These are phyloP conservation scores for Trichonephila inaurata DNA, from an alignment of 1,140 invertebrate genomes.

Conservation along the genomic window DNA sequence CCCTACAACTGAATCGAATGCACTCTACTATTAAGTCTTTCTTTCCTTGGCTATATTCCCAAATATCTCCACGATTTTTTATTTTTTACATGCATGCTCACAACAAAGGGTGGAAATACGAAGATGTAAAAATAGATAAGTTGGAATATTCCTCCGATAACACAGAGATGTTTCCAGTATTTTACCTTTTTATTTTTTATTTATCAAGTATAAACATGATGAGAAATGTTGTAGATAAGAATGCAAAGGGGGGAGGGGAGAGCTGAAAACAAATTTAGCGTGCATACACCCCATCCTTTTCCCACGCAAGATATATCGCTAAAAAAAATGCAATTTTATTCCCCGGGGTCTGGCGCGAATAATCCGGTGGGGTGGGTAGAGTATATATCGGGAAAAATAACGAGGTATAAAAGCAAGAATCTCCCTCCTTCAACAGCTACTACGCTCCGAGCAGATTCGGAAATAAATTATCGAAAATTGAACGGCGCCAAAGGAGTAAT, in stretches of 20 bases:
- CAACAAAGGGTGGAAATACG: not conserved
- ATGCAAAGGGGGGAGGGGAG: not conserved
- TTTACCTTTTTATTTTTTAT: not conserved
- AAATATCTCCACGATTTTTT: not conserved
- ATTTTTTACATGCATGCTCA: not conserved
- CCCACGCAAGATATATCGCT: not conserved
- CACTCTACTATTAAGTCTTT: slow-evolving; percentile 10
- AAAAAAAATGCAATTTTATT: not conserved
- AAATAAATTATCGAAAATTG: slow-evolving; percentile 18
- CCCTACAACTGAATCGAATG: not conserved
- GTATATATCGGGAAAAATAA: no score
- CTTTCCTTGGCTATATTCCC: not conserved
- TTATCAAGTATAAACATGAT: not conserved
- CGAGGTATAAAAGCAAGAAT: no score
- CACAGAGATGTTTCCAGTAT: not conserved
- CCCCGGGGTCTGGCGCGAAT: not conserved
- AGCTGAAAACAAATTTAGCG: not conserved
- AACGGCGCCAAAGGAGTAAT: not conserved
- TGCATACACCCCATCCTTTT: not conserved
- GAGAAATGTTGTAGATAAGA: not conserved
- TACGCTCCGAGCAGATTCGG: not conserved
- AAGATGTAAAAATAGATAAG: slow-evolving; percentile 24
- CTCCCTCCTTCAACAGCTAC: no score
- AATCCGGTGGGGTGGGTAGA: not conserved
- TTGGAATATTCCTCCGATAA: not conserved